Conservation (phyloP, 2,113 vertebrate species). For the Ivindomyrus marchei region DNA sequence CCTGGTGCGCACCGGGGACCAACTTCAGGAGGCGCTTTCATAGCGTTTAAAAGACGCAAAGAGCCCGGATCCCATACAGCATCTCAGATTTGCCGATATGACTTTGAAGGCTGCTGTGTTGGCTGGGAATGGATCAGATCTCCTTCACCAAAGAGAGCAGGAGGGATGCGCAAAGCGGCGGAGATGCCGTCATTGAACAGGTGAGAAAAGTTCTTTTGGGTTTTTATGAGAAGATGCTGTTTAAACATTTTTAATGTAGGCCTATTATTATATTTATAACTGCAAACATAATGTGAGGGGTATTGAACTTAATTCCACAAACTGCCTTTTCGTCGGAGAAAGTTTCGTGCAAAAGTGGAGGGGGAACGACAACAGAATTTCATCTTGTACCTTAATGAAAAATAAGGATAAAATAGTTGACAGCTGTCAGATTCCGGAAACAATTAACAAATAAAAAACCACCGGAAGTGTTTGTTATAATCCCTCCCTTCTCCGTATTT, state of each 20-base stretch:
- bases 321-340: background rate
- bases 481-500: background rate
- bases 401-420: background rate
- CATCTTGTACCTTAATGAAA: background rate
- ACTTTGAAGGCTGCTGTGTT: slow-evolving; percentile 8
- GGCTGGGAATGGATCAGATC: background rate
- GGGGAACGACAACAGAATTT: background rate
- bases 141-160: background rate
- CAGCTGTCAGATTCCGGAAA: background rate
- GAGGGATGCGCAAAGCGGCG: background rate
- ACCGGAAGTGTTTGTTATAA: background rate
- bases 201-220: background rate
- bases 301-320: background rate
- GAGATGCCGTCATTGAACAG: background rate
- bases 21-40: background rate
- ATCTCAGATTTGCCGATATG: background rate
- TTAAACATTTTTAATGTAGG: background rate
- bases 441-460: background rate
- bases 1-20: background rate
- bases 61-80: background rate
- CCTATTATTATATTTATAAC: background rate
- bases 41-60: background rate
- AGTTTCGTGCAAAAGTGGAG: background rate
- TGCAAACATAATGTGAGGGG: background rate
- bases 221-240: background rate